Evolutionary conservation across 1,140 invertebrate genomes (phyloP), one percentile per base, ranked within the genome.

Genomic region (Diorhabda sublineata): DNA sequence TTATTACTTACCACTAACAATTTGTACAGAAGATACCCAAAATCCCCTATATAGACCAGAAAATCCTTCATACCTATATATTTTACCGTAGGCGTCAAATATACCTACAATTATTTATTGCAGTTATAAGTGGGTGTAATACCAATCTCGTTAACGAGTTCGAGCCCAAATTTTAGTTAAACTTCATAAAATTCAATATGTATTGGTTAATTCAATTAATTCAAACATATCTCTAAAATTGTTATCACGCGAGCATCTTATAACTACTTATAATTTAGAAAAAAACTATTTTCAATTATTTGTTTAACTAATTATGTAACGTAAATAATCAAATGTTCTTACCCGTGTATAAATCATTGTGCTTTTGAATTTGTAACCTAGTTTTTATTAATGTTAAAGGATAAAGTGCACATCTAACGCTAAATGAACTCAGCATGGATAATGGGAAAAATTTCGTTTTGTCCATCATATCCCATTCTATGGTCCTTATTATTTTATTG

Each of bases 381-480:
- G 97, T 98, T 82, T 98, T 98, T 56, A 99, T 94, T n/a, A 99
- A 87, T 45, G 95, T 97, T 69, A 99, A 84, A 0, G 97, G 97
- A 83, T 98, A 99, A 2, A 99, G 85, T 63, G 95, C 87, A 78
- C 93, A 94, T 61, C 97, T 87, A 56, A 98, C 91, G 74, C 89
- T 86, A 79, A 97, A 93, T 3, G 91, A 92, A 76, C 87, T 89
- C 7, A 96, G 81, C 84, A 98, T 92, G 61, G 95, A 97, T 56
- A 98, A 82, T 3, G 97, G 96, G 78, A 90, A 96, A 85, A 92
- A 97, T 86, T 90, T 97, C 80, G 85, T 89, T 77, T 98, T 97
- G 81, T 99, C 93, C 94, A 99, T 95, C 96, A 99, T 98, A 69
- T 97, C 87, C 94, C 96, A 98, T 84, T 99, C 96, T 73, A 99